Base-by-base conservation (phyloP, 2,797 vertebrate genomes). In the Takifugu rubripes region DNA sequence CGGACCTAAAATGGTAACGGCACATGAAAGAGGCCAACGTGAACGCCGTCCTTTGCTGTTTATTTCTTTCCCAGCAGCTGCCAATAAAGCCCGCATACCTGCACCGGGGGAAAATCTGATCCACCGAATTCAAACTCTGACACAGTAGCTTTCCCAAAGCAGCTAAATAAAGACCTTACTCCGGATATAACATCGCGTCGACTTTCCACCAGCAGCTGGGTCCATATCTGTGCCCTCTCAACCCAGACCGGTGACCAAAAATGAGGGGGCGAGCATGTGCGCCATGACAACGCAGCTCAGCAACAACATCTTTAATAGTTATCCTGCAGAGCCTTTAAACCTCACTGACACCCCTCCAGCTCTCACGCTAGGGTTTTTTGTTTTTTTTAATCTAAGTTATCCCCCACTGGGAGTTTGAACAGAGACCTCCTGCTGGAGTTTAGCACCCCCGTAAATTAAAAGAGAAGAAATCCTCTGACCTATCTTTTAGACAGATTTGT, bases 1-100 rank as follows among this genome's bases (percentile, higher is more conserved):
- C n/a, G 84, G 73, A 79, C 89, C 89, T 81, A 87, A 90, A 88
- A 90, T 84, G 89, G 86, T 85, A 86, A 88, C 44, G 74, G 67
- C 75, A 54, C 73, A 68, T 56, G 45, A 77, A 66, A 69, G 70
- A 75, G 66, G 70, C 40, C 5, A 63, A 72, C 68, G 72, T 25
- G 56, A 74, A 67, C 0, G 21, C 69, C 66, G 77, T 71, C 75
- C 72, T 74, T 71, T 57, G 77, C 58, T 73, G 74, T 87, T 86
- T 86, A 77, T 84, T 77, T 79, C 68, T 77, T 59, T 70, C 63
- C 55, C 46, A 63, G 59, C 25, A 42, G 60, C 65, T 81, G 80
- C 77, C 79, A 78, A 56, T 63, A 63, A 82, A 77, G 46, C 58
- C 61, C 59, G 54, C 63, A 66, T 68, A 69, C 61, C 56, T 60